Percentiles rank a stretch among this genome's conserved stretches.
These are phyloP conservation scores for Zosterops hypoxanthus DNA, from an alignment of 2,113 vertebrate genomes.

Conservation along the genomic window DNA sequence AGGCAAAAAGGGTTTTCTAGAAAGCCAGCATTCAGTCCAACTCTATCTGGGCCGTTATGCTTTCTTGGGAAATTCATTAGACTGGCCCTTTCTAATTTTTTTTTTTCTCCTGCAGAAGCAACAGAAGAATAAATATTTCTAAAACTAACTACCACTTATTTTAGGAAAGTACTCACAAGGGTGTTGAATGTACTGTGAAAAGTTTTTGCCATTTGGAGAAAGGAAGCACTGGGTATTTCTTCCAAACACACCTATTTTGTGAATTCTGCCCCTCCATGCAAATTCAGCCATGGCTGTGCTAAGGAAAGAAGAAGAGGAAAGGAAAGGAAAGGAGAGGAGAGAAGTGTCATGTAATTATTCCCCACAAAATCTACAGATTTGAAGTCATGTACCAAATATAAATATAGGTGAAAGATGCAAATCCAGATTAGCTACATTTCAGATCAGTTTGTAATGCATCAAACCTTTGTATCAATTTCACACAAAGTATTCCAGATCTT, in stretches of 20 bases:
- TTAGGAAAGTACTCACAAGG: neutral
- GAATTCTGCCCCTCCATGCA: neutral
- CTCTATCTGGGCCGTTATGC: fast-evolving
- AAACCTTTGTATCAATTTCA: neutral
- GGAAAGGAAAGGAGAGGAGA: neutral
- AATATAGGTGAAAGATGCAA: neutral
- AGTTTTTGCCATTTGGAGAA: neutral
- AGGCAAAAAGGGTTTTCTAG: neutral
- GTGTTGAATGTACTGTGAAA: neutral
- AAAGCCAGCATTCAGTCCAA: neutral
- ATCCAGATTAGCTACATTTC: neutral
- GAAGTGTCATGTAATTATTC: neutral
- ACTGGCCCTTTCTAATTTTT: neutral
- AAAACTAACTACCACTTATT: neutral
- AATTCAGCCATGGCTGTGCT: neutral
- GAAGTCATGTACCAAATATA: neutral
- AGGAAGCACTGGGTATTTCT: neutral
- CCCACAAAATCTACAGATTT: neutral
- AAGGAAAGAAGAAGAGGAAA: neutral
- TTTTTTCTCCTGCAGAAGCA: neutral
- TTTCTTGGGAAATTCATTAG: neutral
- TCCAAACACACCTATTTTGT: neutral
- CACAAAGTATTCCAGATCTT: neutral
- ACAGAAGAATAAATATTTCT: neutral
- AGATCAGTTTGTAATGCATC: neutral